Evolutionary conservation across 2,888 invertebrate species (phyloP).

Genomic region (Sesia apiformis): DNA sequence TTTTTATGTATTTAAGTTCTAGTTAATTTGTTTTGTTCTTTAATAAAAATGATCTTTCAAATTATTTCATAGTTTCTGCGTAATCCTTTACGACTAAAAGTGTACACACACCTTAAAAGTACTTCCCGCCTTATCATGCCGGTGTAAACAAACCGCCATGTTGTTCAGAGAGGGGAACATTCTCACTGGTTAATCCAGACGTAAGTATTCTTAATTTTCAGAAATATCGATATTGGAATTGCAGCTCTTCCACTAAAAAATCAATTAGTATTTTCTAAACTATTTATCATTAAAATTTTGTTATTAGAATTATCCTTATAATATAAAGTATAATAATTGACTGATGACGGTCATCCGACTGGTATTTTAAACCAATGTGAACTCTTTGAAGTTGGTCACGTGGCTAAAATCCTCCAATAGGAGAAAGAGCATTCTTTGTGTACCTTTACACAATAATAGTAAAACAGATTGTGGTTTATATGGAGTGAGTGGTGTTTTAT

Average conservation of each 20-base stretch:
- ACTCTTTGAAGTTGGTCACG: constrained; percentile 53
- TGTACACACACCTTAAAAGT: constrained; percentile 22
- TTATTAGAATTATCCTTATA: background rate
- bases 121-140: constrained; percentile 71
- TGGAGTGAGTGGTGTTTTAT: constrained; percentile 72
- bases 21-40: constrained; percentile 27
- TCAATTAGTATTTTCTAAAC: too few species aligned
- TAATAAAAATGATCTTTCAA: constrained; percentile 42
- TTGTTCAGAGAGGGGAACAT: constrained; percentile 33
- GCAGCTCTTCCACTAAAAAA: too few species aligned
- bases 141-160: constrained; percentile 76
- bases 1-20: constrained; percentile 20
- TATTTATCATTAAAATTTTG: background rate
- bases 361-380: constrained; percentile 49
- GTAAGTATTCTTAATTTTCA: background rate
- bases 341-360: constrained; percentile 37
- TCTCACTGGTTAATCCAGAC: too few species aligned
- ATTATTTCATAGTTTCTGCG: constrained; percentile 30
- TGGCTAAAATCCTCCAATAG: constrained; percentile 67
- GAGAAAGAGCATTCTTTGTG: constrained; percentile 68
- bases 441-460: constrained; percentile 68
- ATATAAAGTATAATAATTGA: constrained; percentile 23
- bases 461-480: constrained; percentile 70
- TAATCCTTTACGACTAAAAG: constrained; percentile 12
- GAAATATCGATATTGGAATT: too few species aligned